Percentiles rank a stretch among this genome's conserved stretches.
These are phyloP conservation scores for Labia minor DNA, from an alignment of 2,888 invertebrate species.

Conservation along the genomic window DNA sequence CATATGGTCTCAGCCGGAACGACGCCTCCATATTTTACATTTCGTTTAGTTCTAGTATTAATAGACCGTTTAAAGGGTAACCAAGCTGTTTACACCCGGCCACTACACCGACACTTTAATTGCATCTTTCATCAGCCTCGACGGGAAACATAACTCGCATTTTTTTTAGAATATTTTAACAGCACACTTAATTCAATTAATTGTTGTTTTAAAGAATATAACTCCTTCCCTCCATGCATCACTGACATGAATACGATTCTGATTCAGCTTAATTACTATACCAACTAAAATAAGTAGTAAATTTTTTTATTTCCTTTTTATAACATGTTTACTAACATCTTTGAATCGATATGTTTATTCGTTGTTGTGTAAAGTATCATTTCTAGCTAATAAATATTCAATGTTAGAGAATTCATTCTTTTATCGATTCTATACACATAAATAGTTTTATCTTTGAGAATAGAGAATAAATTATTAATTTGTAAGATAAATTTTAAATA, in stretches of 20 bases:
- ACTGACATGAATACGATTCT: background rate
- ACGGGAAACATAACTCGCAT: slow-evolving; percentile 9
- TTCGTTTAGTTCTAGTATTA: background rate
- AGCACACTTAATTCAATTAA: slow-evolving; percentile 5
- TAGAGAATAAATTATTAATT: too few relatives aligned
- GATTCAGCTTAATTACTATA: background rate
- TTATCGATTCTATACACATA: too few relatives aligned
- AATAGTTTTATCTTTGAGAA: too few relatives aligned
- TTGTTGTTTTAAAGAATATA: background rate
- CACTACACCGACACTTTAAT: background rate
- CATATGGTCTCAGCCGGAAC: background rate
- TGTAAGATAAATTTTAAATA: too few relatives aligned
- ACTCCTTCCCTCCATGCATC: background rate
- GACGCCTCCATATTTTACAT: background rate
- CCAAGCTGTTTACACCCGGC: too few relatives aligned
- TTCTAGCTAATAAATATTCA: too few relatives aligned
- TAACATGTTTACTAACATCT: too few relatives aligned
- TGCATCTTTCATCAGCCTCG: background rate
- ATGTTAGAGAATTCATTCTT: too few relatives aligned
- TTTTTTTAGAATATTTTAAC: slow-evolving; percentile 5
- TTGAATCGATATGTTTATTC: too few relatives aligned
- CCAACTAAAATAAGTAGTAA: background rate
- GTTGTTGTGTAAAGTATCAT: too few relatives aligned
- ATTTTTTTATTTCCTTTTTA: background rate
- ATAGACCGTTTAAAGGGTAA: too few relatives aligned